Base-by-base conservation (phyloP, 2,888 invertebrate genomes). In the Plagiodera versicolora region DNA sequence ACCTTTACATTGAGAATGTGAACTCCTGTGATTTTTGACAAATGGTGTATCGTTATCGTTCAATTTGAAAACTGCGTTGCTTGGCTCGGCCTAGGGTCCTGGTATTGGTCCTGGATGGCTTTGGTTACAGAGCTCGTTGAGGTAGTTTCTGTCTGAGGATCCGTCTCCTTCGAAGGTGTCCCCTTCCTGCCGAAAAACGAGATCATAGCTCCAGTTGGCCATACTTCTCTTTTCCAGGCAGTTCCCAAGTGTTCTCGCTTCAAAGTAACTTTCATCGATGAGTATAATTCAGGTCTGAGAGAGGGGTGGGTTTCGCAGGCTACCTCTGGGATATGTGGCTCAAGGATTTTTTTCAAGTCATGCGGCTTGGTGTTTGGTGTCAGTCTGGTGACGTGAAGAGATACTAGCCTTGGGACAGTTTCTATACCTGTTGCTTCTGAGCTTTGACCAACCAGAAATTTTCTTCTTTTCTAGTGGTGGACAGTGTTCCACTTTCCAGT, bases 251-350 rank as follows among this genome's bases (percentile, higher is more conserved):
- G 46, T 46, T 46, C 46, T 46, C 14, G 46, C 16, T 46, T 46
- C 46, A 46, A 46, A 46, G 46, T 46, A 14, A 46, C 46, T 16
- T 46, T 46, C 46, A 46, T 46, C 17, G 46, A 46, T 46, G 46
- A 46, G 16, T 46, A 46, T 46, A 46, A 17, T 46, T 46, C 46
- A 9, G 46, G 46, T 46, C 46, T 46, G 16, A 46, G 46, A 46
- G 46, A 46, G 46, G 17, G 6, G 46, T 46, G 46, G 46, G 46
- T 16, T 46, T 46, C 46, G 46, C n/a, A 46, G n/a, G 17, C 46
- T 46, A 46, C 46, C 46, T 46, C 46, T 46, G 46, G 46, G 46
- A 46, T 46, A 46, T 46, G 46, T n/a, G 46, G 10, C 46, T 46
- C 46, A 1, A 46, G 46, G 46, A 46, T 46, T 46, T 46, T 46